phyloP scores from a whole-genome alignment of 2,113 vertebrate species.

The Steatornis caripensis region DNA sequence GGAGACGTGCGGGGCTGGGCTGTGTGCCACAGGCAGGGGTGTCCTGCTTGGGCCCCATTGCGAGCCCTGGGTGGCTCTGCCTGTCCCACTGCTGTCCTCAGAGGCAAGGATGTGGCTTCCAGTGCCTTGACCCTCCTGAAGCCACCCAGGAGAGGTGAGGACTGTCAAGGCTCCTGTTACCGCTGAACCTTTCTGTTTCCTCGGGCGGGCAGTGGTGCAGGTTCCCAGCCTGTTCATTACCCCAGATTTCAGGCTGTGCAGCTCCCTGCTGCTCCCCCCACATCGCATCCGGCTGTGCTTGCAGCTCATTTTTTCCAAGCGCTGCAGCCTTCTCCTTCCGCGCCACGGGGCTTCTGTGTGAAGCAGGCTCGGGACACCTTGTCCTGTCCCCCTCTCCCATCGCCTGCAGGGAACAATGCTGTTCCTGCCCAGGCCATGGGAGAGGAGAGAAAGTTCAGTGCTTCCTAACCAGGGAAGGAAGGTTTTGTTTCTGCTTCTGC shows the following conservation, averaged over 20 bases:
- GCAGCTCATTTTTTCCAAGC: too few species aligned
- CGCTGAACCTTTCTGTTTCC: neutral
- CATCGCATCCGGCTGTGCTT: too few species aligned
- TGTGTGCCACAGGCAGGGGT: neutral
- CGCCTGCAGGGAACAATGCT: neutral
- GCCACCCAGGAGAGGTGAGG: neutral
- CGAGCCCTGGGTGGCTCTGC: accelerated
- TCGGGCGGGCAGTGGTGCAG: neutral
- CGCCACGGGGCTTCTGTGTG: neutral
- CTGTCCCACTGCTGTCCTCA: accelerated
- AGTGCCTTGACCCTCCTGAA: neutral
- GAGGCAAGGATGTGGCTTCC: neutral
- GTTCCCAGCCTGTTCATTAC: neutral
- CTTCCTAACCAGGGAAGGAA: neutral
- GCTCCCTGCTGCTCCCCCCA: too few species aligned
- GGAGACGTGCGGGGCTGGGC: neutral
- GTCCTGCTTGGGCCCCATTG: neutral
- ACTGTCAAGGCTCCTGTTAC: accelerated
- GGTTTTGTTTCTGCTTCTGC: neutral
- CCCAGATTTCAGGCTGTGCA: neutral
- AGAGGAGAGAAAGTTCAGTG: neutral
- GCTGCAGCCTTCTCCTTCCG: neutral
- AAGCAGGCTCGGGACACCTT: neutral
- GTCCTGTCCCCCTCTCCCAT: neutral
- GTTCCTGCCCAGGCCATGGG: neutral